Conservation (phyloP, 2,888 invertebrate species). For the Laspeyria flexula region DNA sequence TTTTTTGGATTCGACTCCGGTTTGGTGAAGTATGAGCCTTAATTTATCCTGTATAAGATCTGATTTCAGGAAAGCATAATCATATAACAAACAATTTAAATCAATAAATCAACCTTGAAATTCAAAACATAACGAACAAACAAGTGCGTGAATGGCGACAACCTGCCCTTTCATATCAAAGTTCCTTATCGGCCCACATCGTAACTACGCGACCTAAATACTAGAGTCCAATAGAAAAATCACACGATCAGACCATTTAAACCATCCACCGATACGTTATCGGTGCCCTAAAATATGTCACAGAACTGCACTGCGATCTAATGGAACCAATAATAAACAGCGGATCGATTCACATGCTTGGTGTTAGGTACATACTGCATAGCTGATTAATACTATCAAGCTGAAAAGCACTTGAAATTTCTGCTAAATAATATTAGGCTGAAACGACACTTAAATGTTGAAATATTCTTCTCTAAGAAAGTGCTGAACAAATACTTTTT, state of each 20-base stretch:
- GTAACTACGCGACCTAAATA: conserved; percentile 69
- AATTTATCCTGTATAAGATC: no score
- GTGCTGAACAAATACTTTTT: no score
- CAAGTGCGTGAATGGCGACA: conserved; percentile 34
- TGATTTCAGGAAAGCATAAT: no score
- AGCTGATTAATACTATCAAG: not conserved
- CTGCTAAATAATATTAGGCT: no score
- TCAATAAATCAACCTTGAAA: conserved; percentile 30
- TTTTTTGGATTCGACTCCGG: no score
- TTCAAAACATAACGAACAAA: conserved; percentile 23
- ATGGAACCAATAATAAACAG: conserved; percentile 15
- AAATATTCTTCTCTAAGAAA: no score
- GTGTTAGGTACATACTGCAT: not conserved
- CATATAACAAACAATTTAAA: not conserved
- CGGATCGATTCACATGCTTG: conserved; percentile 14
- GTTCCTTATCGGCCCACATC: conserved; percentile 55
- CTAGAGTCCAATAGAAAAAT: conserved; percentile 71
- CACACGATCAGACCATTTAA: conserved; percentile 71
- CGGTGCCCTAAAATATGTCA: conserved; percentile 51
- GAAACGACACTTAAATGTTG: no score
- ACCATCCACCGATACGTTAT: conserved; percentile 71
- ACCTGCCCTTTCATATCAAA: conserved; percentile 49
- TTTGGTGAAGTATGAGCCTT: no score
- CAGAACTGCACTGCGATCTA: conserved; percentile 43
- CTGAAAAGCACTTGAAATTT: not conserved